These are phyloP conservation scores for Sterna hirundo DNA, from an alignment of 2,113 vertebrate genomes.

Conservation along the genomic window DNA sequence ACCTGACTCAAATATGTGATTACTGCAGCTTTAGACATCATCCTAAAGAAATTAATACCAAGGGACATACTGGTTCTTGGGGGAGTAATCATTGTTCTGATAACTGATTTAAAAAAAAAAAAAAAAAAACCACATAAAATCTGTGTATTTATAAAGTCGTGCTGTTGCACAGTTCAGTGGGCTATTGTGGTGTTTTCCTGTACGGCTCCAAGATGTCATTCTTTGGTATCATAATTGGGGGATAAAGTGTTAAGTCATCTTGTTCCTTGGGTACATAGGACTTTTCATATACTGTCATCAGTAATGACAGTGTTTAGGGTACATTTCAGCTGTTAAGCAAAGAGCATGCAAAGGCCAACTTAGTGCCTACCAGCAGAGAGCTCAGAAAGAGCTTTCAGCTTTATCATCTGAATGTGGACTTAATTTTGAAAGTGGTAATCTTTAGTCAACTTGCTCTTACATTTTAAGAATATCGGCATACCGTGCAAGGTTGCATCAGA, in stretches of 20 bases:
- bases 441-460: neutral
- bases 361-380: neutral
- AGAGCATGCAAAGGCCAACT: rapidly evolving
- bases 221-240: neutral
- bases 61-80: neutral
- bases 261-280: neutral
- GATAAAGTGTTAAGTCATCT: neutral
- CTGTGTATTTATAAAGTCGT: neutral
- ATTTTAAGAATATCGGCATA: neutral
- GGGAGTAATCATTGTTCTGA: neutral
- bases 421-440: neutral
- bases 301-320: neutral
- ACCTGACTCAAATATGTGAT: neutral
- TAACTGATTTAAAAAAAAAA: neutral
- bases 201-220: neutral
- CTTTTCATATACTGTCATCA: neutral
- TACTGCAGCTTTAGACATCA: neutral
- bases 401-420: neutral
- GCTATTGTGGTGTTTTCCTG: neutral
- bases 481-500: neutral
- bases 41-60: neutral
- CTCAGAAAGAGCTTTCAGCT: neutral
- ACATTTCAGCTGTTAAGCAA: neutral
- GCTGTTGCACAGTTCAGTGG: neutral
- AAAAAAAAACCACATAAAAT: neutral